Conservation (phyloP, 1,140 invertebrate genomes). For the Bombus difficillimus region DNA sequence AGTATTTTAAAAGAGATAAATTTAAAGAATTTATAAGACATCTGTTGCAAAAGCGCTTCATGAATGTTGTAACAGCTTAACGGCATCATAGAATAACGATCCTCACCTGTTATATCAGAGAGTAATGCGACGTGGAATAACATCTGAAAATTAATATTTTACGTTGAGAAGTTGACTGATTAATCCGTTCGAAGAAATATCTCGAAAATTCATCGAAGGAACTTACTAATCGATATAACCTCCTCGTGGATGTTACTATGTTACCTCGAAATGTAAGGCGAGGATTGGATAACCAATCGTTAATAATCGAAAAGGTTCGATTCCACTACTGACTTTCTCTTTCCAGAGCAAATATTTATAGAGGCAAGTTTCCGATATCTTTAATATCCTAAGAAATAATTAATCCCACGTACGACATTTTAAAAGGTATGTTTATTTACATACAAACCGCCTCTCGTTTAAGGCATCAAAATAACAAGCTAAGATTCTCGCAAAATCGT, state of each 20-base stretch:
- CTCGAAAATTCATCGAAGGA: background rate
- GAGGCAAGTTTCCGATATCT: background rate
- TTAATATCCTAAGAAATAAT: background rate
- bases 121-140: background rate
- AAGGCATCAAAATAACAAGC: background rate
- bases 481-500: background rate
- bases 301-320: background rate
- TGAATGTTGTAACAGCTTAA: slow-evolving; percentile 2
- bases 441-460: background rate
- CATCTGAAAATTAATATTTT: background rate
- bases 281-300: background rate
- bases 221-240: background rate
- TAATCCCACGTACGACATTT: too few species aligned
- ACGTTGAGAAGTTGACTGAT: background rate
- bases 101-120: background rate
- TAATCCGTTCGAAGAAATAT: background rate
- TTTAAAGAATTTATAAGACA: background rate
- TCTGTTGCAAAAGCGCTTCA: background rate
- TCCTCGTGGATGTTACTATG: too few species aligned
- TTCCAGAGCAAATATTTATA: background rate
- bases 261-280: too few species aligned
- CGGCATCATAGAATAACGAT: background rate
- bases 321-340: background rate
- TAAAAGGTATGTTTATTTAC: background rate
- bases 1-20: background rate